Conservation (phyloP, 2,113 vertebrate species). For the Zosterops hypoxanthus region DNA sequence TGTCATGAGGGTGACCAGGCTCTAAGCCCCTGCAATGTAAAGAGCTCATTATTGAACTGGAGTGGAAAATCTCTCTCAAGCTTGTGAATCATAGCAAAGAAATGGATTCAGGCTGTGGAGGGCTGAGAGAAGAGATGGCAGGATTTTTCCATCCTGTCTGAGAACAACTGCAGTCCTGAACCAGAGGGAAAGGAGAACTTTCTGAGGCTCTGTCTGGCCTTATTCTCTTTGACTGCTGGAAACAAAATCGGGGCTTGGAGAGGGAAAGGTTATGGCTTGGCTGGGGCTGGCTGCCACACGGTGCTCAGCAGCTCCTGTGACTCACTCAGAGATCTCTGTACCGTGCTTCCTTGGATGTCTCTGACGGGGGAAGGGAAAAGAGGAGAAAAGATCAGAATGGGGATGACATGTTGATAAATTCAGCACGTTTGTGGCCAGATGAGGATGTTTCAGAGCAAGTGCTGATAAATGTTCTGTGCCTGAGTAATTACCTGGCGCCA, state of each 20-base stretch:
- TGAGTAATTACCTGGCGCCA: conserved; percentile 58
- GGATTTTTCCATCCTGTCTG: conserved; percentile 66
- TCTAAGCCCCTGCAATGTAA: background rate
- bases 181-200: background rate
- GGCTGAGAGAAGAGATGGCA: conserved; percentile 58
- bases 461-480: conserved; percentile 41
- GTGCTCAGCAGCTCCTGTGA: conserved; percentile 20
- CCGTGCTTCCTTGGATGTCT: background rate
- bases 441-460: conserved; percentile 6
- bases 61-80: conserved; percentile 74
- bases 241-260: background rate
- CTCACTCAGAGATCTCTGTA: conserved; percentile 11
- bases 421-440: background rate
- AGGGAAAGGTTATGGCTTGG: background rate
- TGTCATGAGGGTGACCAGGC: background rate
- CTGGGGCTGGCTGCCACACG: background rate
- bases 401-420: conserved; percentile 37
- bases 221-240: conserved; percentile 9
- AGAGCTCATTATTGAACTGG: conserved; percentile 59
- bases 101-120: conserved; percentile 46
- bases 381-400: background rate
- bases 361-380: conserved; percentile 1
- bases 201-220: background rate
- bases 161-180: conserved; percentile 49
- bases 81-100: conserved; percentile 72